Evolutionary conservation across 2,888 invertebrate species (phyloP).

Genomic region (Leucania comma): DNA sequence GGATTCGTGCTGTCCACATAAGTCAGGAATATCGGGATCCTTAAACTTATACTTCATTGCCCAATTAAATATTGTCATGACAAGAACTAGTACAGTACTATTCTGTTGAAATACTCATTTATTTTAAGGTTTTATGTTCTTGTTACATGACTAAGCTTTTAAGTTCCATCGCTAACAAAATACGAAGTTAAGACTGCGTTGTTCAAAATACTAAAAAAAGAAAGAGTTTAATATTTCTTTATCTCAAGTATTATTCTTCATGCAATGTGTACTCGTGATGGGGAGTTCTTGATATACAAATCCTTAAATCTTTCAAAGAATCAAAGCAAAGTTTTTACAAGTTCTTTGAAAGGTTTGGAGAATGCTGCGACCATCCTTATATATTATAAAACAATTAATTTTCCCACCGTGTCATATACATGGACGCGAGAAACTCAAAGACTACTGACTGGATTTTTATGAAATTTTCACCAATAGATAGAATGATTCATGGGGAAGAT

Average conservation of each 20-base stretch:
- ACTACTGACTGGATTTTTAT: too few relatives aligned
- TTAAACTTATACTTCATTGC: background rate
- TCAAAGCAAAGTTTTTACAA: too few relatives aligned
- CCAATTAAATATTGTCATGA: background rate
- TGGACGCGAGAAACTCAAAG: too few relatives aligned
- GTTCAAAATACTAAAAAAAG: background rate
- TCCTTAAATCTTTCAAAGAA: background rate
- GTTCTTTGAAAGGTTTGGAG: too few relatives aligned
- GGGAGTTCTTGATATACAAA: background rate
- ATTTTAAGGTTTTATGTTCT: background rate
- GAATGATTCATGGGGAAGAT: too few relatives aligned
- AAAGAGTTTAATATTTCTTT: background rate
- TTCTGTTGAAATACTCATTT: background rate
- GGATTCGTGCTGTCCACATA: background rate
- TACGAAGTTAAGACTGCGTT: constrained; percentile 24
- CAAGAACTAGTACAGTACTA: background rate
- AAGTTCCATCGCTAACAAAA: constrained; percentile 22
- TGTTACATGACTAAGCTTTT: constrained; percentile 3
- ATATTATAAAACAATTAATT: too few relatives aligned
- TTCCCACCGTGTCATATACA: too few relatives aligned
- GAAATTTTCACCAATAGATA: too few relatives aligned
- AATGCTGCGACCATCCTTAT: too few relatives aligned
- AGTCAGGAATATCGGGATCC: background rate
- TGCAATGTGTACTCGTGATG: background rate
- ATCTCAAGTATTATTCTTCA: background rate